phyloP scores from a whole-genome alignment of 2,113 vertebrate genomes.

The Gambusia holbrooki region DNA sequence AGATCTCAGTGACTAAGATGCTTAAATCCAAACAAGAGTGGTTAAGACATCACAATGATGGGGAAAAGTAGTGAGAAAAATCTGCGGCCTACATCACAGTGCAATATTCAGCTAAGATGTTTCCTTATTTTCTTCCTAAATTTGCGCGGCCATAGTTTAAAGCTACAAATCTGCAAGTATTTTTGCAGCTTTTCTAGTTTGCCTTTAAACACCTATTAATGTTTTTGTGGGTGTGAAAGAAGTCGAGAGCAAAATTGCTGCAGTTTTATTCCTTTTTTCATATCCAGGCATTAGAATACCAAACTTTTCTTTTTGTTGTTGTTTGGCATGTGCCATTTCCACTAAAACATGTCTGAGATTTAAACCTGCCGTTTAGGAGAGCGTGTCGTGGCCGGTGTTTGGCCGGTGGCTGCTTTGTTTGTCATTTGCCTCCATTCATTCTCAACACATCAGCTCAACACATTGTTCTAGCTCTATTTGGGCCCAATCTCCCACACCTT shows the following conservation, averaged over 20 bases:
- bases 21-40: neutral
- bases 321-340: neutral
- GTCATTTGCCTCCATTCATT: constrained; percentile 1
- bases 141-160: too few relatives aligned
- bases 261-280: neutral
- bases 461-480: constrained; percentile 29
- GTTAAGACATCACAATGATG: neutral
- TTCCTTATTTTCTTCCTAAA: neutral
- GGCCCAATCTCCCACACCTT: constrained; percentile 31
- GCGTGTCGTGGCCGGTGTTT: constrained; percentile 8
- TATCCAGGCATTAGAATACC: too few relatives aligned
- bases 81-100: neutral
- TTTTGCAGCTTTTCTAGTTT: neutral
- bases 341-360: neutral
- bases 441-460: constrained; percentile 15
- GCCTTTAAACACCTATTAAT: neutral
- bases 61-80: neutral
- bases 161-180: neutral
- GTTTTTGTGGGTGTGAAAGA: neutral
- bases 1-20: neutral
- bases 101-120: neutral
- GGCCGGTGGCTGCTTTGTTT: constrained; percentile 6
- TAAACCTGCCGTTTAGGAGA: neutral
- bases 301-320: neutral
- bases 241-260: neutral